Evolutionary conservation across 23 tunicate genomes (phyloP), one percentile per base, ranked within the genome.

Genomic region (Botrylloides violaceus): DNA sequence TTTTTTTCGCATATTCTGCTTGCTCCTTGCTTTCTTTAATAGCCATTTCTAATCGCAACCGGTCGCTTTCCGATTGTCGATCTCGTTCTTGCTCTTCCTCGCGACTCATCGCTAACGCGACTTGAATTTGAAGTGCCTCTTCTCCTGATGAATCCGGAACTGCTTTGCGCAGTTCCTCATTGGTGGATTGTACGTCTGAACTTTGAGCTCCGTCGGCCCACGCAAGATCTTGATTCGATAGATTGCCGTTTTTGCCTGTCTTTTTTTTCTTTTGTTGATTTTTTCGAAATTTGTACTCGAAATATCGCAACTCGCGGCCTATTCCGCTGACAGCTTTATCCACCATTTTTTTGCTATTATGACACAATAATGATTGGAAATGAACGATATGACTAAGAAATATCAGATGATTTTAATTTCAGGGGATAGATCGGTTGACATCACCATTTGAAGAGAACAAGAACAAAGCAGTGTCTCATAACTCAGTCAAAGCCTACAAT

Each of bases 71-170:
- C 25, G 72, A 76, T 22, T 39, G 43, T 39, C 71, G 49, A 19
- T 72, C 83, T 37, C 79, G 63, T n/a, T 84, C 83, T 28, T 78
- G 55, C 25, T 71, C 92, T 64, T 84, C 92, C 36, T 84, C 92
- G 23, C 80, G 70, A 30, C 92, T 84, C 80, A 84, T 72, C 3
- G 92, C 92, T 22, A 84, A 72, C 3, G 92, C 92, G 65, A 84
- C 83, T 50, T 83, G 77, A 5, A 83, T 24, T 33, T 83, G 89
- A n/a, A 83, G 32, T 3, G 58, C 72, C 47, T 83, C 89, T 59
- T 83, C 89, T 31, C 78, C 72, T 4, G 29, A 31, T 59, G 59
- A 66, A 2, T 76, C 55, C 19, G 89, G 89, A 21, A 77, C 23
- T 12, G 83, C 83, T 9, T 83, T 58, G 28, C 60, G 70, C n/a